Base-by-base conservation (phyloP, 2,113 vertebrate species). In the Origma solitaria region DNA sequence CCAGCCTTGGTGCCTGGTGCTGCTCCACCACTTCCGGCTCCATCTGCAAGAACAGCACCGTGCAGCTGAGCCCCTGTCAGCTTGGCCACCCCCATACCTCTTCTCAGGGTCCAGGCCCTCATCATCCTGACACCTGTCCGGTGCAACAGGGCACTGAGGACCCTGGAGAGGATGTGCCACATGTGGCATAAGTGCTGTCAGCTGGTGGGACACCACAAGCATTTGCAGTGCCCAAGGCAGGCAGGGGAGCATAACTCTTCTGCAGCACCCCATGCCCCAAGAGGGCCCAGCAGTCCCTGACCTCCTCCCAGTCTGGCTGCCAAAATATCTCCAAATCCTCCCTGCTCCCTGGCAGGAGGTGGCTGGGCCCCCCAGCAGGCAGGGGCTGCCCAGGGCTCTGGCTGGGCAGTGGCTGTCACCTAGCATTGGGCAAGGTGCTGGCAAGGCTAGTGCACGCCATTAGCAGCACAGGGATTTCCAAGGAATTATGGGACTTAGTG, bases 1-100 rank as follows among this genome's bases (percentile, higher is more conserved):
- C 97, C 80, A 11, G 30, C 51, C 91, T 90, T 10, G 72, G 49
- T 5, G 91, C 97, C 51, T 96, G 86, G 3, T 97, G 96, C 95
- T 98, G 96, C 35, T 98, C 97, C 78, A 96, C 97, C 53, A 97
- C 89, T 78, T 98, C 98, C 0, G 98, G 97, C 69, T 99, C 99
- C 97, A 98, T 98, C 98, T 99, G 80, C 42, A 93, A 94, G 11
- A 49, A 91, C 31, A 88, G 4, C 15, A 58, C 18, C 1, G 1
- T 3, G 8, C 0, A 1, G n/a, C 75, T 49, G 65, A 93, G 31
- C 38, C 25, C 21, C n/a, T 1, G 1, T 15, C 68, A 62, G 21
- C 50, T 38, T 3, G 0, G 62, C 42, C 24, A 51, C 9, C 1
- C 7, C 33, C 23, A 44, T 15, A 38, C n/a, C 20, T 40, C 25